phyloP scores from a whole-genome alignment of 2,888 invertebrate species.

The Rhabditoides inermis region DNA sequence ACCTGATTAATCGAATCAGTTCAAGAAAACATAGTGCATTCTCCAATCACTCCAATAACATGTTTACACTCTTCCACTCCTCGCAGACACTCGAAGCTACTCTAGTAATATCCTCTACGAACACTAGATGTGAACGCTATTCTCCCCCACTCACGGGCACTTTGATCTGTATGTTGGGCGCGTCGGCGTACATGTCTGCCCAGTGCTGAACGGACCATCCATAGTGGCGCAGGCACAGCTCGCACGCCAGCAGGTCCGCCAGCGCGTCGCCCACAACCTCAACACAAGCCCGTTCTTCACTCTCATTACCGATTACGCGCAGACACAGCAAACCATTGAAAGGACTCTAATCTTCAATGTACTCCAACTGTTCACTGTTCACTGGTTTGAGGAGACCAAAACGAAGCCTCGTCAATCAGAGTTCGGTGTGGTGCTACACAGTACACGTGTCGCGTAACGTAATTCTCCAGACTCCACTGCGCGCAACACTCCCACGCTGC shows the following conservation, averaged over 20 bases:
- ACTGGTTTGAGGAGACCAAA: no score
- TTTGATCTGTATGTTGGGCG: conserved; percentile 80
- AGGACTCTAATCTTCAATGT: not conserved
- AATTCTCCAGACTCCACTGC: no score
- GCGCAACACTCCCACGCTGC: no score
- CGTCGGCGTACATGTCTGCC: conserved; percentile 72
- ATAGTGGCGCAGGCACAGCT: conserved; percentile 73
- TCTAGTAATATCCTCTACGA: no score
- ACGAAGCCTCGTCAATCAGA: no score
- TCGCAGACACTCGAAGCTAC: no score
- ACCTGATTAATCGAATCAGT: conserved; percentile 47
- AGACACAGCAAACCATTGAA: not conserved
- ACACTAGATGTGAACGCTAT: no score
- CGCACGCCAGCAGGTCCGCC: conserved; percentile 86
- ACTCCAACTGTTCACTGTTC: not conserved
- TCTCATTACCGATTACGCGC: not conserved
- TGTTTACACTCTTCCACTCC: no score
- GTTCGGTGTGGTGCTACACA: no score
- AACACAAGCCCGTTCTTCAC: conserved; percentile 7
- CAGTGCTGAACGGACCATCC: conserved; percentile 75
- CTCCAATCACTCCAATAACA: no score
- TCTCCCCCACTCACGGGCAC: conserved; percentile 69
- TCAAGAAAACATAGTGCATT: no score
- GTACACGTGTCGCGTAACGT: no score
- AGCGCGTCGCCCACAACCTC: conserved; percentile 85